These are phyloP conservation scores for Chymomyza caudatula DNA, from an alignment of 2,888 invertebrate genomes.

Conservation along the genomic window DNA sequence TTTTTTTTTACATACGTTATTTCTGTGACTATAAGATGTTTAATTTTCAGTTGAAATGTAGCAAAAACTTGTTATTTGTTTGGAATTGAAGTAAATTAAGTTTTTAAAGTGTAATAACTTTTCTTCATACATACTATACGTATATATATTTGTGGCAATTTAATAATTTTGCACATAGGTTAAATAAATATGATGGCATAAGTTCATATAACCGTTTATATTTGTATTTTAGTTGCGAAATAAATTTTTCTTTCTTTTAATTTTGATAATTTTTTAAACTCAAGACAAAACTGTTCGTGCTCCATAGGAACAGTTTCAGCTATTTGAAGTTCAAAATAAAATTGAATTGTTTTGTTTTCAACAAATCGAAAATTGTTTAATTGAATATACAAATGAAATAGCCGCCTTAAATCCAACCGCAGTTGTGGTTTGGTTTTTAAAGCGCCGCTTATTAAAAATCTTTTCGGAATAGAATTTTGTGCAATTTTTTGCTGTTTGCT, in stretches of 20 bases:
- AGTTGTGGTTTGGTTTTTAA: constrained; percentile 44
- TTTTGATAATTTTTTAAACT: constrained; percentile 27
- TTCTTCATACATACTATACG: neutral
- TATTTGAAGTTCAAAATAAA: constrained; percentile 19
- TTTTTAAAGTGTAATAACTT: neutral
- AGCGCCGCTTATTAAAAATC: neutral
- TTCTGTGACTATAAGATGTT: constrained; percentile 14
- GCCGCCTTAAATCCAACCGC: constrained; percentile 45
- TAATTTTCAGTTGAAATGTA: neutral
- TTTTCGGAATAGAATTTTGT: constrained; percentile 39
- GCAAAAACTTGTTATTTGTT: neutral
- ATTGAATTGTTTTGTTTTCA: constrained; percentile 24
- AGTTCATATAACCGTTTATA: constrained; percentile 11
- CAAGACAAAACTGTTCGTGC: constrained; percentile 48
- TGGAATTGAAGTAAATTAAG: constrained; percentile 3
- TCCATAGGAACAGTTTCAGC: constrained; percentile 48
- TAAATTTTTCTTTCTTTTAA: constrained; percentile 4
- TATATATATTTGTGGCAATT: constrained; percentile 10
- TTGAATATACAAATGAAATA: neutral
- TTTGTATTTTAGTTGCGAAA: neutral
- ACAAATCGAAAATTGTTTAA: constrained; percentile 32
- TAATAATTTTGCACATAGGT: neutral
- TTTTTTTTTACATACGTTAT: constrained; percentile 25
- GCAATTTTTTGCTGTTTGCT: constrained; percentile 74
- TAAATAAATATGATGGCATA: constrained; percentile 7